Evolutionary conservation across 1,140 invertebrate genomes (phyloP).

Genomic region (Pseudomyrmex pallidus): DNA sequence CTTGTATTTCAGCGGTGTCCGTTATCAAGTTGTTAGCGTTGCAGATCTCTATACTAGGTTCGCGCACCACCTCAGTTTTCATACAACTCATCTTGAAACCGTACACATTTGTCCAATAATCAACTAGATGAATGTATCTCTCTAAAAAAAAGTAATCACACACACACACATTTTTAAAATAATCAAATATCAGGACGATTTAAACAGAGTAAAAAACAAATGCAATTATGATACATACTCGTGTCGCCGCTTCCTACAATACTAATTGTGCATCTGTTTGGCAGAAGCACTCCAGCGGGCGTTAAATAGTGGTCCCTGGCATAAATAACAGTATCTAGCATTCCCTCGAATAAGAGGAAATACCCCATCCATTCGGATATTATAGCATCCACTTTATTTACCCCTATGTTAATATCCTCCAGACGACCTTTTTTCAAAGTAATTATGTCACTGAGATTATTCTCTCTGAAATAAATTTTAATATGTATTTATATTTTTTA

Average conservation of each 20-base stretch:
- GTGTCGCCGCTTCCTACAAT: conserved; percentile 95
- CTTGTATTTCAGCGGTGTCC: conserved; percentile 87
- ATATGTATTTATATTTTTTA: conserved; percentile 34
- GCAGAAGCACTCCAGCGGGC: conserved; percentile 92
- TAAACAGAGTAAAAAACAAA: conserved; percentile 28
- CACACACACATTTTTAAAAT: neutral
- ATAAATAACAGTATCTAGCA: conserved; percentile 96
- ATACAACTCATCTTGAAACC: conserved; percentile 98
- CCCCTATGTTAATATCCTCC: conserved; percentile 93
- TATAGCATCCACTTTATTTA: conserved; percentile 97
- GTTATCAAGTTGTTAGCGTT: conserved; percentile 92
- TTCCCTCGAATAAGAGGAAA: conserved; percentile 98
- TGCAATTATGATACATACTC: conserved; percentile 85
- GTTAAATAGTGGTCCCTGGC: conserved; percentile 97
- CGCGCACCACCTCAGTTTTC: conserved; percentile 94
- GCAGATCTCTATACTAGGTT: conserved; percentile 95
- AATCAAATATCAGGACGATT: conserved; percentile 20
- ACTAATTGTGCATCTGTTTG: conserved; percentile 95
- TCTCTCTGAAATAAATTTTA: conserved; percentile 87
- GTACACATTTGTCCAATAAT: conserved; percentile 98
- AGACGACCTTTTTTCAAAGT: conserved; percentile 94
- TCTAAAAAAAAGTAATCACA: conserved; percentile 82
- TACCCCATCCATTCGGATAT: conserved; percentile 99
- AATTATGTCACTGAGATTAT: conserved; percentile 90
- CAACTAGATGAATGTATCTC: conserved; percentile 90